Base-by-base conservation (phyloP, 2,888 invertebrate species). In the Hydriomena furcata region DNA sequence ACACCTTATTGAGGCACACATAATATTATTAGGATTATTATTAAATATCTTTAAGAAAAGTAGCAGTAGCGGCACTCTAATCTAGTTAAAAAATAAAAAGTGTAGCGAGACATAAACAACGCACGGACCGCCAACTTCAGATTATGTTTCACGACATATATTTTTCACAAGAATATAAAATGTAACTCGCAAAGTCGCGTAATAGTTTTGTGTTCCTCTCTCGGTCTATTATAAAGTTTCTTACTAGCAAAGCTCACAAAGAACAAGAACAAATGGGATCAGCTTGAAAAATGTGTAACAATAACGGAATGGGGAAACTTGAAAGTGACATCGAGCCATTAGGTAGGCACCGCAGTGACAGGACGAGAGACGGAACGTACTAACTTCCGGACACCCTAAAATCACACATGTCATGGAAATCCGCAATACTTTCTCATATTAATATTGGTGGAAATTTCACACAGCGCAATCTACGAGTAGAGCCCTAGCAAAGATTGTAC, bases 301-400 rank as follows among this genome's bases (percentile, higher is more conserved):
- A 82, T 82, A 82, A 81, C 73, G 70, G 71, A 80, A 81, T 79
- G 75, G 73, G 68, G 70, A 75, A 82, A 81, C 73, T 82, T 79
- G 71, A 75, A 70, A 81, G 77, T 80, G 79, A 82, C 79, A 75
- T 73, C 65, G 72, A 66, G 56, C 77, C 78, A 80, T 82, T 82
- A 82, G 72, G 68, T 72, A 70, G 66, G 66, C 69, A 68, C 53
- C 66, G 64, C 63, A 61, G 63, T 65, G 60, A 52, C 52, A 60
- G 60, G 60, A 58, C 61, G 48, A 58, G 30, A 27, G 10, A n/a
- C 17, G 8, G 21, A 32, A 42, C 23, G 6, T 6, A 21, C 20
- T 17, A 30, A 34, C 47, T 38, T 4, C 11, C 28, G 34, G 52
- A 46, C 24, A 21, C 1, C 3, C 7, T 2, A 4, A 35, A 11